Conservation (phyloP, 1,140 invertebrate genomes). For the Drosophila nebulosa region DNA sequence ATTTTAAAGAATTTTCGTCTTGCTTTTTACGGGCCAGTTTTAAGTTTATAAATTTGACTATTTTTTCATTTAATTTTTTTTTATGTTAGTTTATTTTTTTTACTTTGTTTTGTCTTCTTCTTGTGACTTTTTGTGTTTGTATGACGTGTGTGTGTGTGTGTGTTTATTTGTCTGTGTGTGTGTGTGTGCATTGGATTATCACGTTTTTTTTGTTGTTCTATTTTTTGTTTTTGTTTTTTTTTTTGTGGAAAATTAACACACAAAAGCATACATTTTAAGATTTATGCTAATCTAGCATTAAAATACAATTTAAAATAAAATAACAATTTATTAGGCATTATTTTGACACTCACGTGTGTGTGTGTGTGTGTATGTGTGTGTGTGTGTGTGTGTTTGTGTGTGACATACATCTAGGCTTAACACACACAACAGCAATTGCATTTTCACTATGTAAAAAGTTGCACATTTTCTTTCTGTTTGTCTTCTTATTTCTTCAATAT, state of each 20-base stretch:
- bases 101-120: slow-evolving; percentile 29
- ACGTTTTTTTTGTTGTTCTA: slow-evolving; percentile 48
- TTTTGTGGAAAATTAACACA: slow-evolving; percentile 34
- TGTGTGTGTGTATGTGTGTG: slow-evolving; percentile 21
- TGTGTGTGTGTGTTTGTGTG: slow-evolving; percentile 11
- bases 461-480: slow-evolving; percentile 23
- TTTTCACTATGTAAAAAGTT: slow-evolving; percentile 29
- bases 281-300: slow-evolving; percentile 49
- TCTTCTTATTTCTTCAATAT: neutral
- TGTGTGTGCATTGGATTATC: slow-evolving; percentile 49
- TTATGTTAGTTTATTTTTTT: slow-evolving; percentile 16
- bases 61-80: slow-evolving; percentile 17
- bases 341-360: slow-evolving; percentile 36
- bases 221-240: slow-evolving; percentile 32
- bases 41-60: slow-evolving; percentile 44
- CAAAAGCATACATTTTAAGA: slow-evolving; percentile 32
- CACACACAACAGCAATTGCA: slow-evolving; percentile 30
- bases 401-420: slow-evolving; percentile 40
- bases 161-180: slow-evolving; percentile 12
- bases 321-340: slow-evolving; percentile 72
- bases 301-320: slow-evolving; percentile 72
- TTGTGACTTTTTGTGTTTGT: slow-evolving; percentile 59
- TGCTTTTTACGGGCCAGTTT: slow-evolving; percentile 25
- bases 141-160: slow-evolving; percentile 21
- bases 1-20: slow-evolving; percentile 9